Percentiles rank a stretch among this genome's conserved stretches.
These are phyloP conservation scores for Hymenochirus boettgeri DNA, from an alignment of 2,113 vertebrate genomes.

Conservation along the genomic window DNA sequence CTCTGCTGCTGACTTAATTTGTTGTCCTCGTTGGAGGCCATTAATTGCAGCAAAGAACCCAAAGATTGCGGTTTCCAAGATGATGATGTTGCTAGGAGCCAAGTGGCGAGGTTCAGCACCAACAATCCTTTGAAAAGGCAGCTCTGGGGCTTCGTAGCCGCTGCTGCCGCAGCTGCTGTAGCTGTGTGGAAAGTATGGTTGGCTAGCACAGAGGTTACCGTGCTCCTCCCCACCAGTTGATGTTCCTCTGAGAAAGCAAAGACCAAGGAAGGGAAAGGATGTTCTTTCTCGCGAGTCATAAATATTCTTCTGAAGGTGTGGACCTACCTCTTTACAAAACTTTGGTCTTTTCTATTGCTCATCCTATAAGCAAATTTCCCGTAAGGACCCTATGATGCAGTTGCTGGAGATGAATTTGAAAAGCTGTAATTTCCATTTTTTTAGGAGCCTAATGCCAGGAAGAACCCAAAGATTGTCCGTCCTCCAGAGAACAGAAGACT, in stretches of 20 bases:
- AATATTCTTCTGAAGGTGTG: too few species aligned
- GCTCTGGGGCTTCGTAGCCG: constrained; percentile 85
- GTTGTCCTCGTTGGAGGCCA: constrained; percentile 64
- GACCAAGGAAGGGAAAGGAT: constrained; percentile 97
- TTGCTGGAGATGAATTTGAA: too few species aligned
- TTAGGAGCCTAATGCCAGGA: constrained; percentile 86
- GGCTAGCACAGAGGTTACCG: constrained; percentile 62
- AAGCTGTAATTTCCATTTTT: neutral
- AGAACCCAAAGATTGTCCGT: constrained; percentile 66
- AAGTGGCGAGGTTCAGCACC: constrained; percentile 96
- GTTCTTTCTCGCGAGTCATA: too few species aligned
- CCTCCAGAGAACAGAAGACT: constrained; percentile 79
- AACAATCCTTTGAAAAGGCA: constrained; percentile 91
- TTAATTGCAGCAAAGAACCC: constrained; percentile 96
- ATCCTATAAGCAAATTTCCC: too few species aligned
- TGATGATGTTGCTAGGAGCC: constrained; percentile 97
- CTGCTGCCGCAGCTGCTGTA: constrained; percentile 86
- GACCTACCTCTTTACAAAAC: too few species aligned
- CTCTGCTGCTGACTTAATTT: constrained; percentile 18
- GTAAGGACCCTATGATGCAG: too few species aligned
- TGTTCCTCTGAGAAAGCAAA: constrained; percentile 81
- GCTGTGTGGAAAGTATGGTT: constrained; percentile 94
- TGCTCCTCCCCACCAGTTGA: constrained; percentile 50
- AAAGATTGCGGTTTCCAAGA: constrained; percentile 97
- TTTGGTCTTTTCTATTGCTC: too few species aligned